Base-by-base conservation (phyloP, 1,140 invertebrate genomes). In the Tyrophagus putrescentiae region DNA sequence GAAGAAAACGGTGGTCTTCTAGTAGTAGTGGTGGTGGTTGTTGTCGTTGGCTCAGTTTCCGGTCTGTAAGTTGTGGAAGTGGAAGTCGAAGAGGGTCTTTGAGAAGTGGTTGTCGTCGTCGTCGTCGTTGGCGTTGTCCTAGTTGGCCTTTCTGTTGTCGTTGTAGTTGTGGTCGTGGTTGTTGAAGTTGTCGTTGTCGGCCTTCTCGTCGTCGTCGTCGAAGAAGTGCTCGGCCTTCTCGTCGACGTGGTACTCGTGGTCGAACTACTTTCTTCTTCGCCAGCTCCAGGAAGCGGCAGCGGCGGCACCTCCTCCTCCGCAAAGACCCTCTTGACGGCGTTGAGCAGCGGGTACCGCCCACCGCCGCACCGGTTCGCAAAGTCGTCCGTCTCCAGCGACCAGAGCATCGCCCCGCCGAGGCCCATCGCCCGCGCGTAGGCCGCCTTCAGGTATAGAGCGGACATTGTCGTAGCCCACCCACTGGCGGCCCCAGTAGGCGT, bases 351-450 rank as follows among this genome's bases (percentile, higher is more conserved):
- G 45, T 65, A 68, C 41, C 64, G 64, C 16, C 33, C 45, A 18
- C 32, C 18, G 11, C 62, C 63, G 50, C 69, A 70, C 41, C 44
- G 57, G 7, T 68, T 72, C n/a, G 21, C 13, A 65, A 83, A 83
- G 67, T 86, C 84, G 65, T 85, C 83, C 45, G 80, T 81, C 62
- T 85, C 83, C 6, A 86, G 74, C 63, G 79, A 79, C 83, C 83
- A 86, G 0, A 82, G 62, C 81, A 84, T 84, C 4, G 73, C 75
- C 23, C 83, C 83, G 48, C 73, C 79, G 1, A 85, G 70, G 44
- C 72, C 39, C 54, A 66, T 61, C 29, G 60, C 53, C 50, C 68
- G 67, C n/a, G 65, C 65, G 45, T 65, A 71, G 32, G 65, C 53
- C 36, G 74, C 71, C 68, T 76, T 76, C 4, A 69, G 36, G 4